Base-by-base conservation (phyloP, 1,140 invertebrate species). In the Brachionus plicatilis region DNA sequence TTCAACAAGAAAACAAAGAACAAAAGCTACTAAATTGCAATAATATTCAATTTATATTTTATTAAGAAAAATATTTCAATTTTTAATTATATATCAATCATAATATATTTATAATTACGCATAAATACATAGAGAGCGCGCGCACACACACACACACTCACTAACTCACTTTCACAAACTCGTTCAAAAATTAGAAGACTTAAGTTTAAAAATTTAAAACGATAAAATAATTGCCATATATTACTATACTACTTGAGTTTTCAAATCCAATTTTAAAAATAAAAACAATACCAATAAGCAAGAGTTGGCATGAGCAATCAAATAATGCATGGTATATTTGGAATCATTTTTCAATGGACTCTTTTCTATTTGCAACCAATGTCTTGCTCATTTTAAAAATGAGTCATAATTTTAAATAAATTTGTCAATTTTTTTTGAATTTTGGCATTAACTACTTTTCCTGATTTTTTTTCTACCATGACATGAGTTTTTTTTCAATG, bases 41-140 rank as follows among this genome's bases (percentile, higher is more conserved):
- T 72, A 72, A 72, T 72, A 72, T 72, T 72, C 68, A 72, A 72
- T 72, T 72, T 72, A 72, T 37, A 29, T 20, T 43, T 72, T 72
- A 72, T 72, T 72, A 72, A 43, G 12, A 72, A 43, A 72, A 72
- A 72, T 72, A 41, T 43, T 72, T 72, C 68, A 72, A 45, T 72
- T 72, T 20, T 72, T 45, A 43, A 20, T 72, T 17, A 72, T 72
- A 43, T 72, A 72, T 72, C 68, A 72, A 72, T 72, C 68, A 72
- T 72, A 72, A 72, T 72, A 72, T 17, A 72, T 72, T 41, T 43
- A 72, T 17, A 43, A 72, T 72, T 72, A 72, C 68, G 37, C 68
- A 72, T 20, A 72, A 72, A 72, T 43, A 72, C 68, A 72, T n/a
- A 68, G 33, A 68, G n/a, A 3, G 37, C 29, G 37, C 68, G 43